These are phyloP conservation scores for Mimumesa dahlbomi DNA, from an alignment of 2,888 invertebrate species.

Conservation along the genomic window DNA sequence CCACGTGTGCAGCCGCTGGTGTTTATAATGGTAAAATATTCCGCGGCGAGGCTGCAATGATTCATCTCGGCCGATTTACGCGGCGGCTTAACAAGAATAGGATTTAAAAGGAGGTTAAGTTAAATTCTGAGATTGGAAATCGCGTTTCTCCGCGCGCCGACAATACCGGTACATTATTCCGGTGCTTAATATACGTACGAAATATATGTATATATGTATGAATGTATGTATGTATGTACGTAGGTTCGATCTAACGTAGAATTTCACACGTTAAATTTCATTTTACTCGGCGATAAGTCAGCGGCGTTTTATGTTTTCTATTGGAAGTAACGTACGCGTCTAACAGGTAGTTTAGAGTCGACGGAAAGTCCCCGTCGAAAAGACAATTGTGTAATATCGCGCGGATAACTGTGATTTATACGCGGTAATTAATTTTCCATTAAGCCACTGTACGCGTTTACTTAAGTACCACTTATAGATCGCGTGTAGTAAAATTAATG, in stretches of 20 bases:
- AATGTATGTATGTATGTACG: no score
- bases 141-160: background rate
- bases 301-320: no score
- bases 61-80: conserved; percentile 9
- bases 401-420: conserved; percentile 29
- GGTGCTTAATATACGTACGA: no score
- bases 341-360: background rate
- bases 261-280: no score
- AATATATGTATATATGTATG: no score
- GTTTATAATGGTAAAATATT: conserved; percentile 13
- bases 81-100: background rate
- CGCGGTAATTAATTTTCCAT: conserved; percentile 39
- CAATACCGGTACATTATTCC: no score
- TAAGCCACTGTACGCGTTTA: conserved; percentile 9
- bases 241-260: no score
- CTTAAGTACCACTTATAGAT: conserved; percentile 34
- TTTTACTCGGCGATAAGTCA: no score
- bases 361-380: background rate
- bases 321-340: no score
- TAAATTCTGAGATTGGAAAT: background rate
- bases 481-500: conserved; percentile 36
- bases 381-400: conserved; percentile 2
- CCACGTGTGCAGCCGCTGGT: conserved; percentile 3
- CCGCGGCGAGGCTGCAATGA: conserved; percentile 1
- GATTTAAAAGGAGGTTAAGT: background rate